These are phyloP conservation scores for Bettongia penicillata DNA, from an alignment of 2,113 vertebrate species.

Conservation along the genomic window DNA sequence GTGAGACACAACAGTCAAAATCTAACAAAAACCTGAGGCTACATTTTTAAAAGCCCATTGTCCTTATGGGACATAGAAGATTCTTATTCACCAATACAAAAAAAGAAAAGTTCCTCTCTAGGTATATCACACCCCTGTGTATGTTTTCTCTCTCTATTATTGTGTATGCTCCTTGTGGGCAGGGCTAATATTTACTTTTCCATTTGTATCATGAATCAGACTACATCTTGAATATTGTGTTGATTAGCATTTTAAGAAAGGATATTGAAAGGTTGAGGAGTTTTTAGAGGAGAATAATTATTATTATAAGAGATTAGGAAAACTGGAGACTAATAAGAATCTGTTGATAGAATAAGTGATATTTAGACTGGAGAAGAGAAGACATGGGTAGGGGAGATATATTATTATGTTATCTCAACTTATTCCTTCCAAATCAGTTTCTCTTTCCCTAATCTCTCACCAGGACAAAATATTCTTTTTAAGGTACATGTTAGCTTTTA, in stretches of 20 bases:
- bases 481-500: neutral
- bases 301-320: no score
- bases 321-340: no score
- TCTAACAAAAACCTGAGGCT: neutral
- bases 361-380: no score
- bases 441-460: neutral
- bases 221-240: neutral
- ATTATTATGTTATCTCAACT: neutral
- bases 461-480: neutral
- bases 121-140: neutral
- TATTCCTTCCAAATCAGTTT: neutral
- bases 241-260: neutral
- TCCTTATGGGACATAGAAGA: neutral
- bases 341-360: no score
- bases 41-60: neutral
- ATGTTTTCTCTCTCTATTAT: neutral
- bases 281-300: no score
- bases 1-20: neutral
- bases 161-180: no score
- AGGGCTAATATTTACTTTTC: neutral
- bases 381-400: neutral
- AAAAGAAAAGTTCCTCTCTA: neutral
- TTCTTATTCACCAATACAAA: neutral
- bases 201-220: neutral
- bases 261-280: neutral